Conservation (phyloP, 2,888 invertebrate species). For the Psylliodes chrysocephalus region DNA sequence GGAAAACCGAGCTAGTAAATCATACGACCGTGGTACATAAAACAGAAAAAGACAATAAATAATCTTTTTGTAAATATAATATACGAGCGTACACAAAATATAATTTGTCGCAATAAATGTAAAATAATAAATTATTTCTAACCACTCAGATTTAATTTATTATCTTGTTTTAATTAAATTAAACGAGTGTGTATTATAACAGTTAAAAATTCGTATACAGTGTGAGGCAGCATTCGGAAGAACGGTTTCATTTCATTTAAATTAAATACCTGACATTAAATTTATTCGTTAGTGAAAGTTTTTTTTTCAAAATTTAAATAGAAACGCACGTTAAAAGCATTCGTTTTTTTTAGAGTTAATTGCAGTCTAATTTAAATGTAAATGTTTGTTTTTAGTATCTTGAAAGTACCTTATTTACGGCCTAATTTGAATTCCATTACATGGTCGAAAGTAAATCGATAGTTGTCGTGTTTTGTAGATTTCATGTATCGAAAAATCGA, state of each 20-base stretch:
- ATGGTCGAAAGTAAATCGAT: no score
- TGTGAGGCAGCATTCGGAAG: no score
- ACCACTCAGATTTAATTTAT: not conserved
- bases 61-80: slow-evolving; percentile 23
- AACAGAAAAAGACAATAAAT: slow-evolving; percentile 19
- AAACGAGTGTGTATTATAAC: no score
- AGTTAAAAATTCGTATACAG: no score
- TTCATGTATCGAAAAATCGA: no score
- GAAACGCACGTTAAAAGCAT: not conserved
- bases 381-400: not conserved
- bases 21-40: slow-evolving; percentile 5
- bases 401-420: not conserved
- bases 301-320: no score
- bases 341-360: not conserved
- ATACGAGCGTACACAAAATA: slow-evolving; percentile 16
- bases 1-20: slow-evolving; percentile 13
- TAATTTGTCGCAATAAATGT: slow-evolving; percentile 17
- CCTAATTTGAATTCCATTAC: not conserved
- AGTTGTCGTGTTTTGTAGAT: no score
- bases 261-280: no score
- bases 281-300: no score
- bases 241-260: no score
- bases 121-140: slow-evolving; percentile 12
- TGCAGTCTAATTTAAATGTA: not conserved
- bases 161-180: not conserved